Percentiles rank a stretch among this genome's conserved stretches.
Conservation (phyloP, 92 coral and sea anemone species). For the Blastomussa wellsi region DNA sequence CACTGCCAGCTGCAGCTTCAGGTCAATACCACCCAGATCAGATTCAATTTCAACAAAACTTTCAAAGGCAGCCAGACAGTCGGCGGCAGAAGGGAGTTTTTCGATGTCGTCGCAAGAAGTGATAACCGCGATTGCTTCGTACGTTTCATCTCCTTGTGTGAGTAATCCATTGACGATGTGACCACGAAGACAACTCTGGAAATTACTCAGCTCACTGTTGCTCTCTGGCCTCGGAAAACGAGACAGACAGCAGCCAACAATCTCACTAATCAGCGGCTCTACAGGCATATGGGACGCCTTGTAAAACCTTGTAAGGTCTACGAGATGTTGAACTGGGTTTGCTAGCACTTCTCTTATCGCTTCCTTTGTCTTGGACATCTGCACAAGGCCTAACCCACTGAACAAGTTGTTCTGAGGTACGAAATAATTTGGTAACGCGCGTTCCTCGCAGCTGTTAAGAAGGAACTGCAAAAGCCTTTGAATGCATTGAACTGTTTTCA, state of each 20-base stretch:
- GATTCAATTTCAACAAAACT: conserved; percentile 33
- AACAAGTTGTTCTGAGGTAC: conserved; percentile 37
- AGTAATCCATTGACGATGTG: conserved; percentile 41
- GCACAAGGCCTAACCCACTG: conserved; percentile 35
- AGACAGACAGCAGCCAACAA: conserved; percentile 29
- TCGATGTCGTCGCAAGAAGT: conserved; percentile 35
- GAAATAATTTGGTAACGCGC: conserved; percentile 33
- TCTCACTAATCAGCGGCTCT: conserved; percentile 24
- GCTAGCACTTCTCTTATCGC: conserved; percentile 35
- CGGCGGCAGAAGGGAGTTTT: conserved; percentile 37
- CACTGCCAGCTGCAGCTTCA: conserved; percentile 44
- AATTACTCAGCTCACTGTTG: conserved; percentile 5
- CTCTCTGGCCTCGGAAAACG: conserved; percentile 35
- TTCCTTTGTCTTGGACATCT: conserved; percentile 34
- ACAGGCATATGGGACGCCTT: conserved; percentile 33
- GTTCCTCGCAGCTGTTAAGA: conserved; percentile 35
- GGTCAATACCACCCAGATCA: conserved; percentile 44
- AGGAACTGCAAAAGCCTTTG: conserved; percentile 28
- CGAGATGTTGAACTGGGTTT: conserved; percentile 30
- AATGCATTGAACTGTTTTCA: conserved; percentile 43
- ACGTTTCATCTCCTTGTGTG: conserved; percentile 40
- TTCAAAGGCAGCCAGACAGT: conserved; percentile 41
- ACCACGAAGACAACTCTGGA: conserved; percentile 46
- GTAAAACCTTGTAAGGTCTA: conserved; percentile 32
- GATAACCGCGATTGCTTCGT: conserved; percentile 29